phyloP scores from a whole-genome alignment of 2,888 invertebrate species.

The Cephalotes varians region DNA sequence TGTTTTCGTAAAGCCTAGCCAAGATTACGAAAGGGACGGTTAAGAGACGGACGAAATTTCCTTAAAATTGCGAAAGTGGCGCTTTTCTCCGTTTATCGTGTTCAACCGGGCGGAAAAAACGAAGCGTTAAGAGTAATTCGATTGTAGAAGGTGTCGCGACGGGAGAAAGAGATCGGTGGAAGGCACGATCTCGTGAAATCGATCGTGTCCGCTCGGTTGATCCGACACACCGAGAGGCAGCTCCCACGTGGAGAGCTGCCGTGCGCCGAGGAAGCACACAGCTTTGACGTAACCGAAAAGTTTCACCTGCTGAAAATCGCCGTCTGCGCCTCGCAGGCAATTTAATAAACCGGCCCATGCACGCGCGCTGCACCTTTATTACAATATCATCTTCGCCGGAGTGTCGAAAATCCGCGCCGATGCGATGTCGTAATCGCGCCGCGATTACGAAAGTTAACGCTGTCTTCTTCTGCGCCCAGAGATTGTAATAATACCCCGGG shows the following conservation, averaged over 20 bases:
- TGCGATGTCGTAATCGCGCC: slow-evolving; percentile 19
- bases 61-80: slow-evolving; percentile 45
- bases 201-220: slow-evolving; percentile 59
- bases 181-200: slow-evolving; percentile 69
- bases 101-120: slow-evolving; percentile 61
- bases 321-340: slow-evolving; percentile 7
- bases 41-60: slow-evolving; percentile 3
- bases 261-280: slow-evolving; percentile 14
- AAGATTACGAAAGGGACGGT: slow-evolving; percentile 25
- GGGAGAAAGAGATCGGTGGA: slow-evolving; percentile 53
- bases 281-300: slow-evolving; percentile 59
- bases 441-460: slow-evolving; percentile 27
- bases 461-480: background rate
- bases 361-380: slow-evolving; percentile 22
- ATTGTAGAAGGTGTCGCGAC: slow-evolving; percentile 42
- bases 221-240: slow-evolving; percentile 38
- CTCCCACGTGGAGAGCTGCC: slow-evolving; percentile 27
- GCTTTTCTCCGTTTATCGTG: slow-evolving; percentile 61
- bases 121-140: slow-evolving; percentile 52
- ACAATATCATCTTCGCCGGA: slow-evolving; percentile 24
- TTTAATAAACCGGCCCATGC: slow-evolving; percentile 31
- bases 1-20: background rate
- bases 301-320: slow-evolving; percentile 59
- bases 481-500: slow-evolving; percentile 20
- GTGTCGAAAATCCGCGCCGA: slow-evolving; percentile 24